These are phyloP conservation scores for Pogonognathellus flavescens DNA, from an alignment of 1,140 invertebrate genomes.

Conservation along the genomic window DNA sequence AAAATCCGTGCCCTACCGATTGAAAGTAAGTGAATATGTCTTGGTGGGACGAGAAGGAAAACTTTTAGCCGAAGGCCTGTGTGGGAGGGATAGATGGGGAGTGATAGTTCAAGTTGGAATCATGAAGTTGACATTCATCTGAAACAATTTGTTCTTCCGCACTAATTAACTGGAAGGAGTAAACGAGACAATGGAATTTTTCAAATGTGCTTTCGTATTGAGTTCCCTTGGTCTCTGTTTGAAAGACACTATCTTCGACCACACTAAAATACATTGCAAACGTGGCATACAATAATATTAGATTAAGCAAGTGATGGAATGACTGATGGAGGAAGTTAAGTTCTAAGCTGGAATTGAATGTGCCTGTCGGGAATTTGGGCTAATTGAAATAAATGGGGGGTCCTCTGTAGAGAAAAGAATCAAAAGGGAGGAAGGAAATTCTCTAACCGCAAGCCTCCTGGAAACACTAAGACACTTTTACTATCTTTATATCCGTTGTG, in stretches of 20 bases:
- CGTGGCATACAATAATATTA: neutral
- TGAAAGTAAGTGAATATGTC: neutral
- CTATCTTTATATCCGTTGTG: neutral
- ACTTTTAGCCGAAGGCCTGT: neutral
- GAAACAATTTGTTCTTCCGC: neutral
- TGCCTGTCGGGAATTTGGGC: constrained; percentile 37
- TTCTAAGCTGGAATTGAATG: constrained; percentile 37
- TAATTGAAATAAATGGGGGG: constrained; percentile 42
- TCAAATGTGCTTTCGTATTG: neutral
- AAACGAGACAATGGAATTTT: constrained; percentile 5
- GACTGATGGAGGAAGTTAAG: constrained; percentile 33
- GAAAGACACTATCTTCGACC: neutral
- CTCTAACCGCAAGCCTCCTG: neutral
- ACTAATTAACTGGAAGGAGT: constrained; percentile 9
- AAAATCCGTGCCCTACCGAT: constrained; percentile 21
- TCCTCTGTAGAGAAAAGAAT: neutral
- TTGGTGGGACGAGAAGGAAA: neutral
- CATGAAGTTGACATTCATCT: neutral
- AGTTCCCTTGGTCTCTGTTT: neutral
- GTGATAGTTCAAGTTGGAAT: constrained; percentile 31
- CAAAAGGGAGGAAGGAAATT: neutral
- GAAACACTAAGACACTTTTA: neutral
- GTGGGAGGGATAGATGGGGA: neutral
- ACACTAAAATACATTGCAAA: neutral
- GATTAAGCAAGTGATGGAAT: constrained; percentile 31